Conservation (phyloP, 2,797 vertebrate species). For the Esox lucius region DNA sequence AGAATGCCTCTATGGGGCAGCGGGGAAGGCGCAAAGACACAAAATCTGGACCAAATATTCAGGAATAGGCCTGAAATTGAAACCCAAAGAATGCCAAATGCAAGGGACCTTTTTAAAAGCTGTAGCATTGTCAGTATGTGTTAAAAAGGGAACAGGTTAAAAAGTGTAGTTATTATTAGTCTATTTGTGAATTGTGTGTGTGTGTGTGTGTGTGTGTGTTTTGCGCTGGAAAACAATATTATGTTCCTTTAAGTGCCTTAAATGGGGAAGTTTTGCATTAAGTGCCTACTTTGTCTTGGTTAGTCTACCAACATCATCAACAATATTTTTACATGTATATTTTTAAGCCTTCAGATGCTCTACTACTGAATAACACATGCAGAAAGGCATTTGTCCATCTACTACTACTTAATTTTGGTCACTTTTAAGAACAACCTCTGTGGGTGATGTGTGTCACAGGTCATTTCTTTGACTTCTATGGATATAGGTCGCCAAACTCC, state of each 20-base stretch:
- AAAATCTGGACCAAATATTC: slow-evolving; percentile 13
- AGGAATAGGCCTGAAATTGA: slow-evolving; percentile 8
- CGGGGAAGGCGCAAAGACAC: not conserved
- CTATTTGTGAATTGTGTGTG: slow-evolving; percentile 18
- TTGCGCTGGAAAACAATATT: not conserved
- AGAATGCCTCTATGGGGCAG: not conserved
- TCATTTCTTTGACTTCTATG: slow-evolving; percentile 1
- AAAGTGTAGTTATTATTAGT: not conserved
- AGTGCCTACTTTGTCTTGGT: slow-evolving; percentile 6
- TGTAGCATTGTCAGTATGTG: slow-evolving; percentile 13
- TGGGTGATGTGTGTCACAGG: not conserved
- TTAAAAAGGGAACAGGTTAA: slow-evolving; percentile 19
- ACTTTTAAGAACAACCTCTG: not conserved
- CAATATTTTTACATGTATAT: slow-evolving; percentile 10
- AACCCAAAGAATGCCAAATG: slow-evolving; percentile 28
- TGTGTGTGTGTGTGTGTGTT: not conserved
- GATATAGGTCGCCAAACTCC: not conserved
- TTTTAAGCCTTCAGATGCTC: slow-evolving; percentile 30
- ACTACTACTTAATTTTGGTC: not conserved
- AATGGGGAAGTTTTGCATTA: not conserved
- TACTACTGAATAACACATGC: slow-evolving; percentile 49
- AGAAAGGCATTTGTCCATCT: not conserved
- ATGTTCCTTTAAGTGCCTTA: slow-evolving; percentile 5
- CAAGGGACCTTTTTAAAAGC: slow-evolving; percentile 8
- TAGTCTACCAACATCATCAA: slow-evolving; percentile 4